phyloP scores from a whole-genome alignment of 2,797 vertebrate genomes.

The Neoniphon sammara region DNA sequence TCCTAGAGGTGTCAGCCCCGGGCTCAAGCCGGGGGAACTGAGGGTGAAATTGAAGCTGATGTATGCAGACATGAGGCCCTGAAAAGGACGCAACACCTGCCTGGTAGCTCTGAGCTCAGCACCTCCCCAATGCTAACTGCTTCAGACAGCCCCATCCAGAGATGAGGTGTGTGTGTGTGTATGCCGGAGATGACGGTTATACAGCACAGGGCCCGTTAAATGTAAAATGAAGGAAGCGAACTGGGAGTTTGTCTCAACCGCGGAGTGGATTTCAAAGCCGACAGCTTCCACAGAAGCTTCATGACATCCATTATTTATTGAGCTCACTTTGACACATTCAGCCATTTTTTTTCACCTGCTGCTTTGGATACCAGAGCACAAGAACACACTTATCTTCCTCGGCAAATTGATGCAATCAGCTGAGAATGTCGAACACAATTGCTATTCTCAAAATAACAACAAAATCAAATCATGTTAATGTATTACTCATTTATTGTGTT shows the following conservation, averaged over 20 bases:
- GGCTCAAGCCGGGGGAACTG: constrained; percentile 41
- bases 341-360: constrained; percentile 62
- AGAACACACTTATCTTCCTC: constrained; percentile 11
- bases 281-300: constrained; percentile 70
- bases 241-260: constrained; percentile 62
- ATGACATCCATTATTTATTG: constrained; percentile 76
- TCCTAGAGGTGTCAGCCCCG: constrained; percentile 44
- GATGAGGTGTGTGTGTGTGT: constrained; percentile 34
- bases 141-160: constrained; percentile 60
- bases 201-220: constrained; percentile 60
- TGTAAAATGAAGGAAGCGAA: constrained; percentile 70
- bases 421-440: constrained; percentile 8
- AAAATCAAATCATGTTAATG: not conserved
- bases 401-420: constrained; percentile 47
- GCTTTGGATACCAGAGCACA: constrained; percentile 37
- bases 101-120: constrained; percentile 61
- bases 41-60: constrained; percentile 74
- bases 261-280: constrained; percentile 74
- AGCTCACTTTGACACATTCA: constrained; percentile 68
- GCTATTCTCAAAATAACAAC: not conserved
- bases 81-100: constrained; percentile 69
- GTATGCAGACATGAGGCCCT: constrained; percentile 65
- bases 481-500: constrained; percentile 1
- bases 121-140: constrained; percentile 54
- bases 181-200: constrained; percentile 35